Evolutionary conservation across 2,797 vertebrate species (phyloP), one percentile per base, ranked within the genome.

Genomic region (Meda fulgida): DNA sequence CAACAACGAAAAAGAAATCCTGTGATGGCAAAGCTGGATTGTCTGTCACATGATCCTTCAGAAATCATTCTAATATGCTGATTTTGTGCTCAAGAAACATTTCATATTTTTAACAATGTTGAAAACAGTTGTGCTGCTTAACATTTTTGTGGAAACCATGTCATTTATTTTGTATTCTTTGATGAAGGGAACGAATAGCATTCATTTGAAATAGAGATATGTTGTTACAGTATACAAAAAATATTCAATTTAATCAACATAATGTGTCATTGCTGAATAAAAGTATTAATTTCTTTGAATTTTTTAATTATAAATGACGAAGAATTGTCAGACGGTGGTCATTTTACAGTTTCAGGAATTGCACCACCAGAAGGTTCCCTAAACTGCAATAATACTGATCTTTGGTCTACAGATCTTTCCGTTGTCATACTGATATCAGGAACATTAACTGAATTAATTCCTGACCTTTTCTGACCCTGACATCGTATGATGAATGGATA

Each of bases 401-500:
- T 2, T 31, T 75, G 26, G 19, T 67, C 46, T 16, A 46, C 43
- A 60, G 31, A 13, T 73, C 23, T 21, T 23, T 38, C 14, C 78
- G 18, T 60, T 21, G 29, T 18, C 78, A 65, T 55, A 46, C 21
- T 53, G 38, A 71, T 55, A 67, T 75, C 16, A 55, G 6, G 48
- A 70, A 71, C 78, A 78, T 81, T 84, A 31, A 14, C 29, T 40
- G 23, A 71, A 66, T 66, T 81, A 26, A 21, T 72, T 70, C 51
- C 6, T 80, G 72, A 67, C 73, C 72, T 38, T 66, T 83, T 21
- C 7, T 19, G 13, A 80, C 10, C 9, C 72, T 75, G 73, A 53
- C 76, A 63, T 73, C 51, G 65, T 58, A 58, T 86, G 78, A 87
- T 80, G 19, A 84, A 86, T 80, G 82, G 53, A 43, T n/a, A 72